Percentiles rank a stretch among this genome's conserved stretches.
phyloP scores from a whole-genome alignment of 2,113 vertebrate species.

The Beaufortia kweichowensis region DNA sequence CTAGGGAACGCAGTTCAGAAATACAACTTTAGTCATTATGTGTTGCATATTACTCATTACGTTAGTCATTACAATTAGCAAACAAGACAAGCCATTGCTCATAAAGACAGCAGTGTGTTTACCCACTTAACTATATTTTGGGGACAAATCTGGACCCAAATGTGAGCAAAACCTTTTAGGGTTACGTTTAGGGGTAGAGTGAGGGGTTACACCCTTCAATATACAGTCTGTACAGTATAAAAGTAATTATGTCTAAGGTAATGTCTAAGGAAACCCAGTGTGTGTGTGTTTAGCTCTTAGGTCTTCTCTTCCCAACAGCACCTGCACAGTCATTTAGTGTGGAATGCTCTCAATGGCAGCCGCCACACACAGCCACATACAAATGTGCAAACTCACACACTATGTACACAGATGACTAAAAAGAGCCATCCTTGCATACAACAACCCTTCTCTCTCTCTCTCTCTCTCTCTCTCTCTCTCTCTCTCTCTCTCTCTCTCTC shows the following conservation, averaged over 20 bases:
- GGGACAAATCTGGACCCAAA: no score
- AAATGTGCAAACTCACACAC: conserved; percentile 32
- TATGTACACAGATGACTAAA: conserved; percentile 35
- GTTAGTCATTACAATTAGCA: neutral
- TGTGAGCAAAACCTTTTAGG: no score
- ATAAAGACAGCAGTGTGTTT: neutral
- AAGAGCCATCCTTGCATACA: conserved; percentile 28
- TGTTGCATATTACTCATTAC: no score
- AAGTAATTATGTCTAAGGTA: no score
- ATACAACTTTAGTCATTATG: no score
- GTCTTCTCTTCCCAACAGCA: conserved; percentile 7
- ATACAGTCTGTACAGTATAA: no score
- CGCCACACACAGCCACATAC: conserved; percentile 26
- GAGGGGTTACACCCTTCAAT: no score
- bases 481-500: conserved; percentile 5
- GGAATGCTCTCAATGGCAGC: conserved; percentile 33
- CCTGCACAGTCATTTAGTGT: conserved; percentile 1
- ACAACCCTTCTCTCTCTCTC: conserved; percentile 2
- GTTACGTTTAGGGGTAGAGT: no score
- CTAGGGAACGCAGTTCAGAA: neutral
- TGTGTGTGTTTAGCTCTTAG: conserved; percentile 1
- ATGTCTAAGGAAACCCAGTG: no score
- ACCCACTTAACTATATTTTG: no score
- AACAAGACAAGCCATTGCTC: neutral
- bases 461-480: conserved; percentile 1